Evolutionary conservation across 2,797 vertebrate species (phyloP).

Genomic region (Crenichthys baileyi): DNA sequence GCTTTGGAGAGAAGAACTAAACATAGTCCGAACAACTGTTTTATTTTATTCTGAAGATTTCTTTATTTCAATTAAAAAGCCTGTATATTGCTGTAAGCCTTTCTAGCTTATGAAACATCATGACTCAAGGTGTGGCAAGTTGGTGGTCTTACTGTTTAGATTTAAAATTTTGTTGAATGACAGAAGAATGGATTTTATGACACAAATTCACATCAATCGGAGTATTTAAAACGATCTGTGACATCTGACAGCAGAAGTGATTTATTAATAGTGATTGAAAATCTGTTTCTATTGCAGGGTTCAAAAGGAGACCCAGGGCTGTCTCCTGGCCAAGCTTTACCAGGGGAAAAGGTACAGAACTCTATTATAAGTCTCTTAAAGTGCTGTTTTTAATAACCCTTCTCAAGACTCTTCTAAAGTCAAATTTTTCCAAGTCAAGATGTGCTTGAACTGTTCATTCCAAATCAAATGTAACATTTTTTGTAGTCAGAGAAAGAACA

Average conservation of each 20-base stretch:
- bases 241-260: not conserved
- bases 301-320: conserved; percentile 93
- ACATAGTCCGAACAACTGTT: not conserved
- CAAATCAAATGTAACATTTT: conserved; percentile 2
- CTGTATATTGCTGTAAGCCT: too few relatives aligned
- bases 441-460: conserved; percentile 26
- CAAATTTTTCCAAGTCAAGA: not conserved
- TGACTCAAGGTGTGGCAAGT: not conserved
- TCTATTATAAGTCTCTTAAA: not conserved
- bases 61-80: not conserved
- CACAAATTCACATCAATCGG: not conserved
- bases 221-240: not conserved
- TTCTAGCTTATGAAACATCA: not conserved
- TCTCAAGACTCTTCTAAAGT: too few relatives aligned
- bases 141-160: not conserved
- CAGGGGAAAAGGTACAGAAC: conserved; percentile 88
- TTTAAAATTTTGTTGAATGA: not conserved
- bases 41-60: not conserved
- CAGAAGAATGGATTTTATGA: not conserved
- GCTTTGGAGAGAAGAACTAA: not conserved
- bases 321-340: conserved; percentile 88
- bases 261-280: not conserved
- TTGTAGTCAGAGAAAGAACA: not conserved
- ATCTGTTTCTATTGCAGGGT: conserved; percentile 78
- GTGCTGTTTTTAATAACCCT: too few relatives aligned